Percentiles rank a stretch among this genome's conserved stretches.
Evolutionary conservation across 2,888 invertebrate species (phyloP).

Genomic region (Shargacucullia verbasci): DNA sequence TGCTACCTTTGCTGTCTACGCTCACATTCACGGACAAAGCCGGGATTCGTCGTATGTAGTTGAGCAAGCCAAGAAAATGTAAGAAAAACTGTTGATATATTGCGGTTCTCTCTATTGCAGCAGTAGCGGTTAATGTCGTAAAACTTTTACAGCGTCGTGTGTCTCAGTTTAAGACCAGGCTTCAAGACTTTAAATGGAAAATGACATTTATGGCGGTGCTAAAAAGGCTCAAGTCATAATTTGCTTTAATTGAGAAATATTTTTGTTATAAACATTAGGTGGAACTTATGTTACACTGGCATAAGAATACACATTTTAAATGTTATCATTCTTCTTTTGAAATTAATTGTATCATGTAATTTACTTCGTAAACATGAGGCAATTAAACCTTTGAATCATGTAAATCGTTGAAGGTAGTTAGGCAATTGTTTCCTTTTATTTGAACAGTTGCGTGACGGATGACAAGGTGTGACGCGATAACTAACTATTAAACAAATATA

Average conservation of each 20-base stretch:
- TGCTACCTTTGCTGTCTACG: no score
- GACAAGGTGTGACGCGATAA: constrained; percentile 22
- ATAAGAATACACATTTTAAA: no score
- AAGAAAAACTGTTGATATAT: not conserved
- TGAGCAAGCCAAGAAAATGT: no score
- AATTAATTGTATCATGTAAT: not conserved
- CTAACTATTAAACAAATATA: constrained; percentile 2
- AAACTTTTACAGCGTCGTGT: not conserved
- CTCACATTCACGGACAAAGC: no score
- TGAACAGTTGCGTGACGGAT: constrained; percentile 33
- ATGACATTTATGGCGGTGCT: not conserved
- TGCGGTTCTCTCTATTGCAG: not conserved
- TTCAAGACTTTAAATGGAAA: not conserved
- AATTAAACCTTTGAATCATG: constrained; percentile 5
- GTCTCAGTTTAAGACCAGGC: not conserved
- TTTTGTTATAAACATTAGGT: no score
- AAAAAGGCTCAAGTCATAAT: constrained; percentile 19
- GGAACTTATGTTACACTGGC: not conserved
- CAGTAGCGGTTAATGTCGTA: not conserved
- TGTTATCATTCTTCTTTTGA: no score
- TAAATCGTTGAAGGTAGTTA: constrained; percentile 9
- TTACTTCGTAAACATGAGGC: not conserved
- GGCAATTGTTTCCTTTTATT: constrained; percentile 23
- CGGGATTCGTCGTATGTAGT: no score
- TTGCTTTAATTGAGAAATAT: constrained; percentile 21